phyloP scores from a whole-genome alignment of 2,888 invertebrate genomes.

The Philhelius pedissequus region DNA sequence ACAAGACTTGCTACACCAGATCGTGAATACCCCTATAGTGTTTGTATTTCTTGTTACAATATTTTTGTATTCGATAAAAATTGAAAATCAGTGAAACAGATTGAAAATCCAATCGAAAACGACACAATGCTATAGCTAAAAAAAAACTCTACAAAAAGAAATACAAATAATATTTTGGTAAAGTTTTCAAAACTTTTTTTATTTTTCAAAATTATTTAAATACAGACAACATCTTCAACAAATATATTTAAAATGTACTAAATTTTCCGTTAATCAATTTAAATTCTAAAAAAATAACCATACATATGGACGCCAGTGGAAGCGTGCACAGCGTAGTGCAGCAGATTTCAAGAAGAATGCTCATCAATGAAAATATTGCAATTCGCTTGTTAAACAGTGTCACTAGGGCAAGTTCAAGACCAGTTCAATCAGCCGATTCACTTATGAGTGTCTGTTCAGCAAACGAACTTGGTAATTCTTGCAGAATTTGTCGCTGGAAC shows the following conservation, averaged over 20 bases:
- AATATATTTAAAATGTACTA: slow-evolving; percentile 20
- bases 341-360: slow-evolving; percentile 11
- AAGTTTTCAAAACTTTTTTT: neutral
- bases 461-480: slow-evolving; percentile 74
- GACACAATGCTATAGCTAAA: neutral
- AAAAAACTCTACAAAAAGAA: neutral
- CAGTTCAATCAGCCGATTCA: slow-evolving; percentile 26
- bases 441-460: slow-evolving; percentile 72
- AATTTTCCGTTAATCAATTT: slow-evolving; percentile 3
- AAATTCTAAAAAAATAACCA: neutral
- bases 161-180: neutral
- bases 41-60: no score
- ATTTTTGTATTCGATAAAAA: no score
- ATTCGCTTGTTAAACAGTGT: slow-evolving; percentile 72
- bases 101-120: no score
- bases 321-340: neutral
- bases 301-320: slow-evolving; percentile 15
- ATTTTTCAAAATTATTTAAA: neutral
- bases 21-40: no score
- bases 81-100: no score
- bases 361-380: slow-evolving; percentile 70
- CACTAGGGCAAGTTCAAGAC: slow-evolving; percentile 5
- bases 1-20: no score
- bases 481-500: slow-evolving; percentile 77
- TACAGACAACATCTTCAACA: no score